A percentile compares a stretch with the other conserved stretches of the same genome.
phyloP scores from a whole-genome alignment of 1,140 invertebrate genomes.

The Lordiphosa stackelbergi region DNA sequence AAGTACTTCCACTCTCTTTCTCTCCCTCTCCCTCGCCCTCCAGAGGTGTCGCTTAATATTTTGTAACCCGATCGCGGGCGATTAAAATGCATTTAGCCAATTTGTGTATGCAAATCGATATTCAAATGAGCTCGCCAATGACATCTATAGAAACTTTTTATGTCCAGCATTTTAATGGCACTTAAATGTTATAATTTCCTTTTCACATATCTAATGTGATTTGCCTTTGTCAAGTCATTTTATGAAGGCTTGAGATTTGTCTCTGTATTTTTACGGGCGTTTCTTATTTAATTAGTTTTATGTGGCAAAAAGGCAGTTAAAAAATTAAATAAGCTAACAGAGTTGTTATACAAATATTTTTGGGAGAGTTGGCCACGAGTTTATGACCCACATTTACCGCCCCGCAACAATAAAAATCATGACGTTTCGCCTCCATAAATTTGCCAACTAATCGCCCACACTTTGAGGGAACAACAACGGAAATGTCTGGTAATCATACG shows the following conservation, averaged over 20 bases:
- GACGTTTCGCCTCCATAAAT: constrained; percentile 53
- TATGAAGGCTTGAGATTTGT: constrained; percentile 31
- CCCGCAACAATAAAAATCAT: constrained; percentile 63
- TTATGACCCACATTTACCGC: constrained; percentile 47
- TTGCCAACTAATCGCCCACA: constrained; percentile 55
- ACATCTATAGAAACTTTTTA: constrained; percentile 26
- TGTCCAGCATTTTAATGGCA: constrained; percentile 43
- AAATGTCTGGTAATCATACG: constrained; percentile 64
- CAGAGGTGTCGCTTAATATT: constrained; percentile 43
- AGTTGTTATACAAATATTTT: constrained; percentile 43
- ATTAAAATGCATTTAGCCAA: constrained; percentile 61
- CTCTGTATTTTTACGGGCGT: constrained; percentile 45
- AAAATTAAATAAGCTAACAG: constrained; percentile 29
- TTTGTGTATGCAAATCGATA: constrained; percentile 53
- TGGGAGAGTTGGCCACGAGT: constrained; percentile 6
- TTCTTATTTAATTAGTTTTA: constrained; percentile 69
- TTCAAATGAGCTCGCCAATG: constrained; percentile 30
- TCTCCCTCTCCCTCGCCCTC: not conserved
- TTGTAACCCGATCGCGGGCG: constrained; percentile 35
- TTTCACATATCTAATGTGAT: constrained; percentile 60
- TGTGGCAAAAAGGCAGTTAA: constrained; percentile 36
- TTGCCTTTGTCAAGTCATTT: constrained; percentile 41
- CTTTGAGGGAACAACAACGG: constrained; percentile 21
- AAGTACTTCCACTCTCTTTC: not conserved
- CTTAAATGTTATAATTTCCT: constrained; percentile 69